These are phyloP conservation scores for Neoscelio sp. DNA, from an alignment of 2,888 invertebrate species.

Conservation along the genomic window DNA sequence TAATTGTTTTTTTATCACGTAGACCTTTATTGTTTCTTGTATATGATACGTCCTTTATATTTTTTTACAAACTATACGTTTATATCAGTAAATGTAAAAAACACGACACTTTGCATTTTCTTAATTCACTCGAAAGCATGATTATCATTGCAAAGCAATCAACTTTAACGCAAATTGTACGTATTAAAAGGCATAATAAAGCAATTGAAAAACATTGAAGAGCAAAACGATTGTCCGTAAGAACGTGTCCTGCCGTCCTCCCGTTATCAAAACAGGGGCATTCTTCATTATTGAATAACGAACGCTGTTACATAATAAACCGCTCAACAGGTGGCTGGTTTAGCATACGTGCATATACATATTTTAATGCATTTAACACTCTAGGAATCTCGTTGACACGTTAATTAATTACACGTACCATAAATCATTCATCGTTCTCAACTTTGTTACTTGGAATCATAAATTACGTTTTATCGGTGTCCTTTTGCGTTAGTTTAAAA, in stretches of 20 bases:
- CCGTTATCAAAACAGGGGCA: slow-evolving; percentile 21
- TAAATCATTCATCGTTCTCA: slow-evolving; percentile 48
- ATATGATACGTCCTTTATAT: too few relatives aligned
- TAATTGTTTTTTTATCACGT: too few relatives aligned
- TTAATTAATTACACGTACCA: slow-evolving; percentile 55
- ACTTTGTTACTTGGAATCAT: slow-evolving; percentile 28
- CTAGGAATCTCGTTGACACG: slow-evolving; percentile 57
- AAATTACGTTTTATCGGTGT: slow-evolving; percentile 54
- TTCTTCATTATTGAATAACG: slow-evolving; percentile 61
- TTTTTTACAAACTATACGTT: too few relatives aligned
- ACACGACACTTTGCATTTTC: too few relatives aligned
- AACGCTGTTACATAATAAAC: slow-evolving; percentile 64
- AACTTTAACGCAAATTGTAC: slow-evolving; percentile 6
- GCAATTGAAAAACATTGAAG: neutral
- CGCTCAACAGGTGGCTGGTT: slow-evolving; percentile 64
- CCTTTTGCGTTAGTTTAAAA: slow-evolving; percentile 31
- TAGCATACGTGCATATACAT: slow-evolving; percentile 54
- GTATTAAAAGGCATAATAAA: slow-evolving; percentile 11
- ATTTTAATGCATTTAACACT: slow-evolving; percentile 63
- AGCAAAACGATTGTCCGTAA: slow-evolving; percentile 22
- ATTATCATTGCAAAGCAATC: too few relatives aligned
- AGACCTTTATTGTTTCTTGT: too few relatives aligned
- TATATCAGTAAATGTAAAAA: too few relatives aligned
- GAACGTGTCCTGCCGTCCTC: neutral
- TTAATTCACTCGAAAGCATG: too few relatives aligned